These are phyloP conservation scores for Listronotus oregonensis DNA, from an alignment of 1,140 invertebrate genomes.

Conservation along the genomic window DNA sequence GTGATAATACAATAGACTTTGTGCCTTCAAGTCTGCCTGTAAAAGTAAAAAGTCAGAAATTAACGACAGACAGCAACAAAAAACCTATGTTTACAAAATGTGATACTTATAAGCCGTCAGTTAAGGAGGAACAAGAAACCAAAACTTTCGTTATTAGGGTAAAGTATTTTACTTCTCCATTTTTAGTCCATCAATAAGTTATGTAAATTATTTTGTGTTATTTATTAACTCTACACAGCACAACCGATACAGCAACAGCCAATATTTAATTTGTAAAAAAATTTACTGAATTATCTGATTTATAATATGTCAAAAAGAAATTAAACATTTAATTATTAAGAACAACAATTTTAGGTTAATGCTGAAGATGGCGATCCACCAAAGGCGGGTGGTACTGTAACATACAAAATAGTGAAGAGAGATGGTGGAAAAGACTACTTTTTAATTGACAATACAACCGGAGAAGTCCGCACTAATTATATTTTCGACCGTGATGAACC, in stretches of 20 bases:
- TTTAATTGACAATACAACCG: constrained; percentile 74
- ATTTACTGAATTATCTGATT: too few species aligned
- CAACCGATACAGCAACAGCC: too few species aligned
- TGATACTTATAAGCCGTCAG: constrained; percentile 67
- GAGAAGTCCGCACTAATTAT: constrained; percentile 73
- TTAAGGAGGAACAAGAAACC: constrained; percentile 69
- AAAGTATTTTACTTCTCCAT: too few species aligned
- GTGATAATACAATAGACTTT: constrained; percentile 20
- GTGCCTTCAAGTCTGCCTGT: constrained; percentile 1
- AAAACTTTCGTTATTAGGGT: constrained; percentile 70
- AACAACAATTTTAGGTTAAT: constrained; percentile 48
- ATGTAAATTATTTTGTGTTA: too few species aligned
- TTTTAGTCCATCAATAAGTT: too few species aligned
- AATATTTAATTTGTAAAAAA: too few species aligned
- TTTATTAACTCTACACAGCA: too few species aligned
- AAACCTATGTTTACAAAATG: constrained; percentile 79
- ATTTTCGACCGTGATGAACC: constrained; percentile 86
- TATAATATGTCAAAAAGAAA: too few species aligned
- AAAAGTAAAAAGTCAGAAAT: constrained; percentile 22
- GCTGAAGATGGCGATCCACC: constrained; percentile 68
- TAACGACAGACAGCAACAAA: constrained; percentile 63
- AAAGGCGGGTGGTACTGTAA: constrained; percentile 77
- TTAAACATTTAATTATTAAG: too few species aligned
- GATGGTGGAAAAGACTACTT: constrained; percentile 76
- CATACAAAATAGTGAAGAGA: constrained; percentile 75